Conservation (phyloP, 1,140 invertebrate genomes). For the Neodiprion lecontei region DNA sequence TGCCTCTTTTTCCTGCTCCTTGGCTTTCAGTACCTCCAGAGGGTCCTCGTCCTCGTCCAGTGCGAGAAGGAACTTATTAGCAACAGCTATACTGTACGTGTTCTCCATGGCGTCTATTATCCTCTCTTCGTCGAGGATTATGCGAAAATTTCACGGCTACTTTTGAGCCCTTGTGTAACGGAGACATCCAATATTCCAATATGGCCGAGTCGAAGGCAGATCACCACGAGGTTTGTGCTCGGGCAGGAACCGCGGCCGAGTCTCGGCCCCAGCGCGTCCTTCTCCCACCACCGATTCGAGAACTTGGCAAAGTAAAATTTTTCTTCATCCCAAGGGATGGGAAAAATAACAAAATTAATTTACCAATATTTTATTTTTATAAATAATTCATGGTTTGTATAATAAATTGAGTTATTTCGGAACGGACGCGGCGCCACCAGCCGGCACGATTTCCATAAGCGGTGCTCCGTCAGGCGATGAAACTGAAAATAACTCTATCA, state of each 20-base stretch:
- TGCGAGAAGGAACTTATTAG: slow-evolving; percentile 92
- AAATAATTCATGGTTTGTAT: too few species aligned
- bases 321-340: too few species aligned
- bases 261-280: slow-evolving; percentile 9
- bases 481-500: too few species aligned
- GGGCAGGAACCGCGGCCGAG: slow-evolving; percentile 25
- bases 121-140: slow-evolving; percentile 55
- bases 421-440: neutral
- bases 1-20: slow-evolving; percentile 79
- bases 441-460: neutral
- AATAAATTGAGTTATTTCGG: neutral
- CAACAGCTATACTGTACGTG: slow-evolving; percentile 89
- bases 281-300: neutral
- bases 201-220: slow-evolving; percentile 56
- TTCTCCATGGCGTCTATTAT: slow-evolving; percentile 77
- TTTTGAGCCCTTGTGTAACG: slow-evolving; percentile 60
- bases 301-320: too few species aligned
- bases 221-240: slow-evolving; percentile 58
- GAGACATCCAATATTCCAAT: slow-evolving; percentile 62
- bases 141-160: slow-evolving; percentile 59
- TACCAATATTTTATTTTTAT: too few species aligned
- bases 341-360: too few species aligned
- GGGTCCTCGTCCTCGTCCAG: slow-evolving; percentile 89
- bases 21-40: slow-evolving; percentile 82
- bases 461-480: neutral